phyloP scores from a whole-genome alignment of 2,888 invertebrate species.

The Leptarthrus brevirostris region DNA sequence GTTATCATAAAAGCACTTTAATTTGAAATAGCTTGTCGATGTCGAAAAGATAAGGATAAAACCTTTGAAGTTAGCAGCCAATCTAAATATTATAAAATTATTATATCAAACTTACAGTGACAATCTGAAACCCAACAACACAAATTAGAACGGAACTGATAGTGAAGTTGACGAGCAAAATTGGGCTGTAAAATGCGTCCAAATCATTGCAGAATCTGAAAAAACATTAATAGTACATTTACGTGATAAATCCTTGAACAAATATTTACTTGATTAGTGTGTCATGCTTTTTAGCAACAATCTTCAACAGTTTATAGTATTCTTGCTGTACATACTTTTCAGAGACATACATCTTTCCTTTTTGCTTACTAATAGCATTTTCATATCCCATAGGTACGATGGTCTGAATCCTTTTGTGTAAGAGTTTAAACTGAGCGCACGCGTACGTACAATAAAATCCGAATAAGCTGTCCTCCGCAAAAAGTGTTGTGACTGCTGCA shows the following conservation, averaged over 20 bases:
- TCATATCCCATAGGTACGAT: conserved; percentile 57
- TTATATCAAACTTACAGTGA: conserved; percentile 58
- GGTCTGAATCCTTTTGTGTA: conserved; percentile 61
- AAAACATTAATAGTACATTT: conserved; percentile 11
- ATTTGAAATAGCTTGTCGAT: too few relatives aligned
- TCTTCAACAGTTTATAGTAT: conserved; percentile 56
- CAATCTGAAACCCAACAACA: conserved; percentile 66
- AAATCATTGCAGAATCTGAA: conserved; percentile 61
- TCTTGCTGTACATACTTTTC: conserved; percentile 53
- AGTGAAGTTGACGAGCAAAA: conserved; percentile 63
- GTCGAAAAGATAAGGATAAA: too few relatives aligned
- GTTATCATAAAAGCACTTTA: too few relatives aligned
- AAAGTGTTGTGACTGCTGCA: conserved; percentile 64
- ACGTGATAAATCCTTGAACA: not conserved
- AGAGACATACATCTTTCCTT: not conserved
- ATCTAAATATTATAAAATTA: too few relatives aligned
- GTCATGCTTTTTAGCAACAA: conserved; percentile 60
- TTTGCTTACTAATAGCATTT: conserved; percentile 48
- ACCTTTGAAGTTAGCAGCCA: too few relatives aligned
- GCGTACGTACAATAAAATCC: conserved; percentile 65
- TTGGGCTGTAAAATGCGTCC: conserved; percentile 65
- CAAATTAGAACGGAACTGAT: conserved; percentile 65
- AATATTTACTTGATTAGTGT: conserved; percentile 60
- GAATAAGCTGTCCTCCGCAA: conserved; percentile 65
- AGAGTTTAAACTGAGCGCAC: conserved; percentile 63